phyloP scores from a whole-genome alignment of 53 echinoderm and acorn worm species.

The Luidia sarsii region DNA sequence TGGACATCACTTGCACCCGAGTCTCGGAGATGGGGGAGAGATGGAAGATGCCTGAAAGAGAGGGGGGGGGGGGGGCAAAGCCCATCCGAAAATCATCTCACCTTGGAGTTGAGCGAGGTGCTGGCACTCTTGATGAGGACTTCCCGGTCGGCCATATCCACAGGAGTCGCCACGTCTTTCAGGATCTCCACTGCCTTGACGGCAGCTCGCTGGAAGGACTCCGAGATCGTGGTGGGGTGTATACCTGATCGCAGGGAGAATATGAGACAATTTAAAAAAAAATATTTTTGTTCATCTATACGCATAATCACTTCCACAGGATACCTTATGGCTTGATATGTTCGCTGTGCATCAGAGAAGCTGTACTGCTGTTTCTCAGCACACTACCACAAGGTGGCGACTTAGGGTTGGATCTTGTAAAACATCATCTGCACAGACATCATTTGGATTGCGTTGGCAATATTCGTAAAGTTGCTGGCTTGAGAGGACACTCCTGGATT shows the following conservation, averaged over 20 bases:
- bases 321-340: no score
- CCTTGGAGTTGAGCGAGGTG: conserved; percentile 93
- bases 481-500: no score
- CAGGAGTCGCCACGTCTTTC: conserved; percentile 69
- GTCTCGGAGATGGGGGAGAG: no score
- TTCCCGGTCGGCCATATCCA: conserved; percentile 79
- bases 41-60: no score
- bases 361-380: conserved; percentile 23
- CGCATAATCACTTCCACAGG: no score
- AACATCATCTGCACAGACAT: conserved; percentile 51
- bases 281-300: not conserved
- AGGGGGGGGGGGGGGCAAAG: no score
- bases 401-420: conserved; percentile 59
- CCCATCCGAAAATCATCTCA: conserved; percentile 12
- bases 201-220: conserved; percentile 84
- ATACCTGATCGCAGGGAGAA: conserved; percentile 84
- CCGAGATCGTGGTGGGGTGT: conserved; percentile 95
- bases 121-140: conserved; percentile 86
- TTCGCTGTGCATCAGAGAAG: conserved; percentile 20
- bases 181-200: conserved; percentile 85
- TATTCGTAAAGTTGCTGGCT: no score
- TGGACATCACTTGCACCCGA: conserved; percentile 36
- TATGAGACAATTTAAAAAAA: not conserved
- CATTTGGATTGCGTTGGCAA: no score
- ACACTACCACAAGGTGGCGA: conserved; percentile 13